Conservation (phyloP, 92 coral and sea anemone species). For the Galaxea fascicularis region DNA sequence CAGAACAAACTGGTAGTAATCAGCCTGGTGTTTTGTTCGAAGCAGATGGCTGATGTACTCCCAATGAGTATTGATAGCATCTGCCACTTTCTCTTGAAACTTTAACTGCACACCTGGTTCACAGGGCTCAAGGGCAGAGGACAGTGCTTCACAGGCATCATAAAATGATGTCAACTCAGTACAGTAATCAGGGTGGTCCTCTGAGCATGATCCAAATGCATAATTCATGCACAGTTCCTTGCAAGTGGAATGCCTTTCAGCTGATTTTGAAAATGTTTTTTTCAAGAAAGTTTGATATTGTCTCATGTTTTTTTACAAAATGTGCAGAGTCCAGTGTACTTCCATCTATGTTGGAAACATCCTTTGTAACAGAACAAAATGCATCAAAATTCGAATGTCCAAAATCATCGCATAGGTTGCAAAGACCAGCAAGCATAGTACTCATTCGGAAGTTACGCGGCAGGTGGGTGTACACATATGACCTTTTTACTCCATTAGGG, state of each 20-base stretch:
- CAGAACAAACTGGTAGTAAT: conserved; percentile 32
- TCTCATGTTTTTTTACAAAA: not conserved
- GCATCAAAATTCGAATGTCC: conserved; percentile 55
- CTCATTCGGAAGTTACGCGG: conserved; percentile 48
- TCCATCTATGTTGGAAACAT: not conserved
- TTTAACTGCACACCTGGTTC: not conserved
- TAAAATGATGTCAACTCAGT: not conserved
- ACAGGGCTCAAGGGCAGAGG: not conserved
- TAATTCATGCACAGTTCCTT: conserved; percentile 41
- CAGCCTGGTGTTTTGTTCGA: conserved; percentile 33
- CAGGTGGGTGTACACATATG: conserved; percentile 52
- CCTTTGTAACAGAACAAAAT: conserved; percentile 26
- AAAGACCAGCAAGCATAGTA: too few relatives aligned
- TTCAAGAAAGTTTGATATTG: conserved; percentile 43
- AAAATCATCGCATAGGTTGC: conserved; percentile 52
- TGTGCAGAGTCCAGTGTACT: not conserved
- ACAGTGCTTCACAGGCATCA: not conserved
- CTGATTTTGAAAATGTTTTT: conserved; percentile 29
- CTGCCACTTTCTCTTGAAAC: not conserved
- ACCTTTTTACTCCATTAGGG: conserved; percentile 61
- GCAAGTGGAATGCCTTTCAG: conserved; percentile 45
- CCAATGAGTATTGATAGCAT: not conserved
- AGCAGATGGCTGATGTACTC: conserved; percentile 22
- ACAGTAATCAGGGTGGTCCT: conserved; percentile 23
- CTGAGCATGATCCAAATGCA: conserved; percentile 54